These are phyloP conservation scores for Ditylenchus weischeri DNA, from an alignment of 2,888 invertebrate species.

Conservation along the genomic window DNA sequence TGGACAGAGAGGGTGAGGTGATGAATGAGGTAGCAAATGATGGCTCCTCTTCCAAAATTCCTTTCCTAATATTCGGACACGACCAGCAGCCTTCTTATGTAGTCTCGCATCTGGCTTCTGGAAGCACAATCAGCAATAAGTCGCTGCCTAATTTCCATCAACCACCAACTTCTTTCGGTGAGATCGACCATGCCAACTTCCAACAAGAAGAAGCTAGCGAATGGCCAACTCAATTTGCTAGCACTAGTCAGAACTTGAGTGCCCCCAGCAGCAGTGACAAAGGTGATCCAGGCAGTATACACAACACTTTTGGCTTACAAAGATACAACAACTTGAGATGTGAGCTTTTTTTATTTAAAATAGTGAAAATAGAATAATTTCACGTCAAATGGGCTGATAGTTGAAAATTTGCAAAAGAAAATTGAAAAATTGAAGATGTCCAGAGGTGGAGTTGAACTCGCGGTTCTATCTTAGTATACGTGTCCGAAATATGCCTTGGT, in stretches of 20 bases:
- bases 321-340: slow-evolving; percentile 32
- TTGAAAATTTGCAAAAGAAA: too few species aligned
- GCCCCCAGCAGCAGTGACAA: not conserved
- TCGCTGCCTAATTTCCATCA: slow-evolving; percentile 19
- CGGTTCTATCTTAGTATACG: too few species aligned
- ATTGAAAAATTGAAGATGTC: too few species aligned
- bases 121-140: slow-evolving; percentile 23
- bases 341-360: slow-evolving; percentile 15
- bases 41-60: not conserved
- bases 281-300: not conserved
- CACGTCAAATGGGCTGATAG: too few species aligned
- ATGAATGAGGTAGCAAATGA: not conserved
- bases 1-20: not conserved
- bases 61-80: slow-evolving; percentile 36
- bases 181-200: too few species aligned
- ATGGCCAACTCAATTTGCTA: too few species aligned
- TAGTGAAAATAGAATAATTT: too few species aligned
- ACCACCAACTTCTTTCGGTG: not conserved
- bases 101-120: slow-evolving; percentile 31
- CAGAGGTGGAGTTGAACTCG: too few species aligned
- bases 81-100: slow-evolving; percentile 36
- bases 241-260: not conserved
- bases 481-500: too few species aligned
- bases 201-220: too few species aligned
- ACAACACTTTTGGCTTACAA: slow-evolving; percentile 27